phyloP scores from a whole-genome alignment of 2,888 invertebrate genomes.

The Idaea straminata region DNA sequence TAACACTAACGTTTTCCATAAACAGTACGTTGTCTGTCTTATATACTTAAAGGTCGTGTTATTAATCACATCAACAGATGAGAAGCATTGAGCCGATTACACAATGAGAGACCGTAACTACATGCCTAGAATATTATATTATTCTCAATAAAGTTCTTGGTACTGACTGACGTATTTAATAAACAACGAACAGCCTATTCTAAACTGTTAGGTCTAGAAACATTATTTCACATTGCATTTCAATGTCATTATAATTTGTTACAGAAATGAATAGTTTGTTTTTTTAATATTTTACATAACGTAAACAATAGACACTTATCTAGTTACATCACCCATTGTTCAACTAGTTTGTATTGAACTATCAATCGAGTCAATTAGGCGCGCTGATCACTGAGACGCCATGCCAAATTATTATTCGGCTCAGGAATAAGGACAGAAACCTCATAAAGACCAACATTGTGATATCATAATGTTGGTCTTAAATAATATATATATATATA shows the following conservation, averaged over 20 bases:
- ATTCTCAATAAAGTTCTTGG: neutral
- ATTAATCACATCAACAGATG: slow-evolving; percentile 2
- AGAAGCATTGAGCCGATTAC: too few relatives aligned
- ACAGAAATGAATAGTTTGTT: neutral
- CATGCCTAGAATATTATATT: neutral
- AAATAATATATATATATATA: too few relatives aligned
- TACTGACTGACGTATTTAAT: too few relatives aligned
- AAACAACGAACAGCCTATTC: too few relatives aligned
- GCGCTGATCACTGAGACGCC: neutral
- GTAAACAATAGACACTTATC: slow-evolving; percentile 22
- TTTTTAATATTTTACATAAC: slow-evolving; percentile 5
- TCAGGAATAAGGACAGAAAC: neutral
- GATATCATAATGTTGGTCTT: too few relatives aligned
- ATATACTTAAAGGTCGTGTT: slow-evolving; percentile 10
- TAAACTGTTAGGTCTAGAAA: too few relatives aligned
- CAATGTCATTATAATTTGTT: neutral
- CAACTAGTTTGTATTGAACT: slow-evolving; percentile 13
- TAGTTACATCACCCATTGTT: slow-evolving; percentile 27
- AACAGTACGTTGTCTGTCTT: slow-evolving; percentile 7
- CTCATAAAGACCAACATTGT: neutral
- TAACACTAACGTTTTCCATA: slow-evolving; percentile 19
- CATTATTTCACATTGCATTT: too few relatives aligned
- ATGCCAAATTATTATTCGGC: neutral
- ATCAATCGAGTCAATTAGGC: slow-evolving; percentile 12
- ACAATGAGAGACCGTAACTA: too few relatives aligned